Evolutionary conservation across 1,140 invertebrate species (phyloP), one percentile per base, ranked within the genome.

Genomic region (Zaprionus camerounensis): DNA sequence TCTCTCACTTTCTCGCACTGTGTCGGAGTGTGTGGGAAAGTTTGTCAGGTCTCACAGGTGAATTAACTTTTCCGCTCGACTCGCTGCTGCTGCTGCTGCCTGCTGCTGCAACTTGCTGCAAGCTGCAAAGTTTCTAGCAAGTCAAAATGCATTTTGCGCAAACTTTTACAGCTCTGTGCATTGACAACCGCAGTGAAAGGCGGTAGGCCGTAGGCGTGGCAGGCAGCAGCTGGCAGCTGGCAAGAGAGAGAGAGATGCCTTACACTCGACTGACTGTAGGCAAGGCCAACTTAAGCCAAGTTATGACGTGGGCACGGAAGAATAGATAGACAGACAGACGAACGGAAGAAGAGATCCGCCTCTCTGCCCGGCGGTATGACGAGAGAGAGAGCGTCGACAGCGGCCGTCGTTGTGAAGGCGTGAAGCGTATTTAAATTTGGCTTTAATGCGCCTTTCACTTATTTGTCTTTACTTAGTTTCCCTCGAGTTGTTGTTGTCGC

Each of bases 21-120:
- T 46, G 36, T 41, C 31, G 46, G 56, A 65, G 71, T 78, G 80
- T 83, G 70, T 83, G 70, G 57, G 26, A 87, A 87, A 88, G 73
- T 87, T 87, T 84, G 84, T 88, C 84, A 81, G 82, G 84, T 78
- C 84, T 87, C 84, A 83, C 84, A 87, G 84, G 84, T 87, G 84
- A 87, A 87, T 87, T 87, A 87, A 87, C 78, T 87, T 87, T 87
- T 88, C 81, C 69, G 84, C 84, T 86, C 79, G 65, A 82, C 76
- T 86, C 82, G 79, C 22, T 74, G 67, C 36, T 62, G 17, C 28
- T 31, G 15, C 41, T 17, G 41, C 41, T 44, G 41, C 24, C 24
- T 70, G 62, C 49, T 66, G 61, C 28, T 70, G 76, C 64, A 24
- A 34, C 34, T 34, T 76, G 62, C 78, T 81, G 74, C 71, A 78